phyloP scores from a whole-genome alignment of 2,113 vertebrate genomes.

The Scytalopus superciliaris region DNA sequence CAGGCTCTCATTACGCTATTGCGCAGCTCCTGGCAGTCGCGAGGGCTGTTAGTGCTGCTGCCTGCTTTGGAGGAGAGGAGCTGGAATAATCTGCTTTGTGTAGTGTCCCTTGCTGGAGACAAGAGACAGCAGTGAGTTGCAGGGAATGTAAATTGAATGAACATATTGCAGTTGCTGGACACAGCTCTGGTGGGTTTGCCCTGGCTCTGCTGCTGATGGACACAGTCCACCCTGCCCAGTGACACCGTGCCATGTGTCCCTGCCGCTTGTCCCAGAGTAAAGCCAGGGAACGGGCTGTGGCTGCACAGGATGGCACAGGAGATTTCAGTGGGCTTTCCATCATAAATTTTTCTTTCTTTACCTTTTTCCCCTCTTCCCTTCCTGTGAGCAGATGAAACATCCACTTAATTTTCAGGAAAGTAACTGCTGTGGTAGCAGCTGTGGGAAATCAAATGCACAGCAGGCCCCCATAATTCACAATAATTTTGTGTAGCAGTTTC shows the following conservation, averaged over 20 bases:
- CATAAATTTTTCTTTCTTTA: conserved; percentile 1
- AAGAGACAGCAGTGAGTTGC: not conserved
- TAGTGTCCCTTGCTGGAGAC: not conserved
- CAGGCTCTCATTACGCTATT: not conserved
- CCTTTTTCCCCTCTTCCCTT: conserved; percentile 3
- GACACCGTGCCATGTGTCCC: rapidly evolving
- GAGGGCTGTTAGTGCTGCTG: not conserved
- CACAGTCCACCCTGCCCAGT: not conserved
- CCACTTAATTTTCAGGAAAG: conserved; percentile 76
- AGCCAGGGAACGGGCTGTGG: not conserved
- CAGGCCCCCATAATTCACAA: conserved; percentile 72
- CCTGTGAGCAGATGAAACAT: conserved; percentile 69
- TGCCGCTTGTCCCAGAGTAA: not conserved
- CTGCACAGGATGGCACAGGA: rapidly evolving
- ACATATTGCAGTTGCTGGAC: not conserved
- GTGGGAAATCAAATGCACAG: conserved; percentile 77
- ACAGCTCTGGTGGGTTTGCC: not conserved
- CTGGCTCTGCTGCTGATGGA: not conserved
- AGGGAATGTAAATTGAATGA: not conserved
- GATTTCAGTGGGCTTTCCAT: not conserved
- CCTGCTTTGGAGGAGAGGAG: not conserved
- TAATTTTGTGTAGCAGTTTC: conserved; percentile 72
- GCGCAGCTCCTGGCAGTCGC: not conserved
- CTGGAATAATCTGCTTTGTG: not conserved
- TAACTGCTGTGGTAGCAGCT: conserved; percentile 74